Percentiles rank a stretch among this genome's conserved stretches.
Evolutionary conservation across 2,113 vertebrate genomes (phyloP).

Genomic region (Pteropus alecto): DNA sequence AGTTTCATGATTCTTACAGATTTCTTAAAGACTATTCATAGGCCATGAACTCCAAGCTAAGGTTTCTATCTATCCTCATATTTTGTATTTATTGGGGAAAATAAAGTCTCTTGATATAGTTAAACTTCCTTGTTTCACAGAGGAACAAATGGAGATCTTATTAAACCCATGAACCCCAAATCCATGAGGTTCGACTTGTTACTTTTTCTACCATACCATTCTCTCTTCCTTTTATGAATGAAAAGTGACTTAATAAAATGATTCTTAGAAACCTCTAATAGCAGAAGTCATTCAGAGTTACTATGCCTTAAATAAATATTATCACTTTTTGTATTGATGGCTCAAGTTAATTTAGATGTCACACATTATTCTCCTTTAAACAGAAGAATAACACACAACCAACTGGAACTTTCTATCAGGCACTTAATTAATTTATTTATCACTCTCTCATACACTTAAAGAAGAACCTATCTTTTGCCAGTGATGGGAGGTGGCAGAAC

Average conservation of each 20-base stretch:
- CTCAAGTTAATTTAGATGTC: background rate
- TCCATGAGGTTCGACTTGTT: background rate
- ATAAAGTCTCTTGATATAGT: background rate
- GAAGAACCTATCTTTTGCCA: background rate
- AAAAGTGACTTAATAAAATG: background rate
- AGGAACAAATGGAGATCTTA: background rate
- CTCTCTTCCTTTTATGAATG: background rate
- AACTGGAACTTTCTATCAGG: background rate
- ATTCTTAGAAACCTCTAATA: background rate
- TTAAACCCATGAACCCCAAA: background rate
- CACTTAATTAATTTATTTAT: background rate
- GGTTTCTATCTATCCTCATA: too few relatives aligned
- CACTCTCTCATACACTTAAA: background rate
- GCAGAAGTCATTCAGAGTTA: background rate
- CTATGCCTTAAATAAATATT: background rate
- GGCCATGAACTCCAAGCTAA: background rate
- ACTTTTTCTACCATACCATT: too few relatives aligned
- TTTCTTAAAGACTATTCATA: background rate
- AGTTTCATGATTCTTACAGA: background rate
- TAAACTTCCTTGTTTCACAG: background rate
- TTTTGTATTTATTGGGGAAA: too few relatives aligned
- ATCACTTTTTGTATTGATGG: background rate
- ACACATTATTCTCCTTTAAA: background rate
- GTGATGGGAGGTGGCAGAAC: background rate
- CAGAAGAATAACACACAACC: background rate